Evolutionary conservation across 2,113 vertebrate genomes (phyloP), one percentile per base, ranked within the genome.

Genomic region (Esox niger): DNA sequence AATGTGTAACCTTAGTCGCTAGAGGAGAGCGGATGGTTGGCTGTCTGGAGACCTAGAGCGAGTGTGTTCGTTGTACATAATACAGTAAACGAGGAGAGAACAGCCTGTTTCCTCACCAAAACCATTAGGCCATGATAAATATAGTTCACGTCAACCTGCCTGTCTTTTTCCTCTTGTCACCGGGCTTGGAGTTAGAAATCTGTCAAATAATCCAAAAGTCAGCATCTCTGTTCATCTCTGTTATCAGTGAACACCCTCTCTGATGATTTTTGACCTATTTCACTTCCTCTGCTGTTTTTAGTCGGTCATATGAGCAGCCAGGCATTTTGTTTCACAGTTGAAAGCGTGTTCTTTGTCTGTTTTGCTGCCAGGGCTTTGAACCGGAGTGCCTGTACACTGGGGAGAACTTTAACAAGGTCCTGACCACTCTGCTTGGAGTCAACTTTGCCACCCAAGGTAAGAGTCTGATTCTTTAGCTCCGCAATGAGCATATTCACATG

Each of bases 391-490:
- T 98, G 68, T 97, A 95, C 86, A 86, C 89, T 3, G 95, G 95
- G n/a, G 91, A 92, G 79, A 94, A 94, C 74, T 98, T 98, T 86
- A 85, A 88, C 84, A 94, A 94, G 84, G 91, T 98, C 59, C 84
- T 98, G 82, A 92, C 82, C 62, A 95, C 95, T 2, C 90, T 98
- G 79, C 85, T 92, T 81, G 94, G 94, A 65, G 80, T 99, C 79
- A 97, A 93, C 90, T 95, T 95, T 84, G 94, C 94, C 49, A 95
- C 94, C 2, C 95, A 96, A 95, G 96, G 96, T 98, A 94, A 93
- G n/a, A n/a, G 92, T 9, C 31, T 47, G 67, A 21, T 11, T 61
- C 10, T 31, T 60, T 70, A 9, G n/a, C n/a, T 38, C 49, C 64
- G 20, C 57, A 58, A 56, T 21, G 2, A 3, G 23, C 8, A 15